These are phyloP conservation scores for Oncopeltus fasciatus DNA, from an alignment of 1,140 invertebrate genomes.

Conservation along the genomic window DNA sequence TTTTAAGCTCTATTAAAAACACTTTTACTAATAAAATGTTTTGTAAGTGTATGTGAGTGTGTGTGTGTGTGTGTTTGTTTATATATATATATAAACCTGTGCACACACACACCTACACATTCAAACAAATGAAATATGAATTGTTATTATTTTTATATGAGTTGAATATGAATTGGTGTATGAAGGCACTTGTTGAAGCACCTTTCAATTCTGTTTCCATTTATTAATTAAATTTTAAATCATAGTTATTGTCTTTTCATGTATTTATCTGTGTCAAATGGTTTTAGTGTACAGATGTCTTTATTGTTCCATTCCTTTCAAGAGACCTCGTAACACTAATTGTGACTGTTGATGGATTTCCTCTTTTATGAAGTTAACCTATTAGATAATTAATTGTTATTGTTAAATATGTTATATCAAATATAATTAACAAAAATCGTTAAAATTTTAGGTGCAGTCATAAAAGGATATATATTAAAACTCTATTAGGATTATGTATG, in stretches of 20 bases:
- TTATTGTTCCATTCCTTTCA: constrained; percentile 8
- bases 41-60: too few species aligned
- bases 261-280: constrained; percentile 1
- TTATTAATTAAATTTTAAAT: constrained; percentile 7
- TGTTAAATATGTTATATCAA: constrained; percentile 18
- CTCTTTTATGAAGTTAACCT: constrained; percentile 20
- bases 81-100: too few species aligned
- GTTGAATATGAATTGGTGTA: background rate
- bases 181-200: background rate
- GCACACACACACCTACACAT: too few species aligned
- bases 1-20: background rate
- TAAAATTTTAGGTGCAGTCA: constrained; percentile 19
- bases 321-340: background rate
- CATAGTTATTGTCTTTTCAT: constrained; percentile 2
- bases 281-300: constrained; percentile 6
- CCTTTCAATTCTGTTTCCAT: constrained; percentile 8
- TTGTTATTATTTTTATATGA: constrained; percentile 2
- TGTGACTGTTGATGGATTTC: constrained; percentile 19
- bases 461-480: constrained; percentile 18
- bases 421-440: constrained; percentile 18
- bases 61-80: too few species aligned
- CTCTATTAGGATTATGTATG: constrained; percentile 18
- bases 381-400: constrained; percentile 20
- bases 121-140: too few species aligned
- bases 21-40: background rate